phyloP scores from a whole-genome alignment of 1,140 invertebrate species.

The Kradibia gibbosae region DNA sequence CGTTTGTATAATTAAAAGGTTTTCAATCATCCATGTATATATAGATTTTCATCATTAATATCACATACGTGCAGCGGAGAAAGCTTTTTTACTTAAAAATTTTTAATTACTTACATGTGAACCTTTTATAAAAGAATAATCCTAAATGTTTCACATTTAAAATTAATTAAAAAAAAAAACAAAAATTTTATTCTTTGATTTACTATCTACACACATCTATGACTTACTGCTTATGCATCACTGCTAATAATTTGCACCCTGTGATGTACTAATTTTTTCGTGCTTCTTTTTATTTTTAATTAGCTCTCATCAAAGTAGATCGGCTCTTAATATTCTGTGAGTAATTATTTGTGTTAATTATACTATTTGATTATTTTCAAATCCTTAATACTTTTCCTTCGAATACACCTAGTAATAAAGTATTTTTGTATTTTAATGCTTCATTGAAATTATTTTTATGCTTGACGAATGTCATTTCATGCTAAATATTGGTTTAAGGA shows the following conservation, averaged over 20 bases:
- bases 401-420: not conserved
- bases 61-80: not conserved
- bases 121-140: not conserved
- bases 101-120: not conserved
- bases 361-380: not conserved
- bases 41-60: not conserved
- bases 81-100: not conserved
- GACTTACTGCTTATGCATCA: not conserved
- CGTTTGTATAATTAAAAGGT: not conserved
- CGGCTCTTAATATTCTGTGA: slow-evolving; percentile 20
- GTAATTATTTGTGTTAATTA: slow-evolving; percentile 22
- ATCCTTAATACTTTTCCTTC: not conserved
- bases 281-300: slow-evolving; percentile 12
- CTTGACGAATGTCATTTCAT: not conserved
- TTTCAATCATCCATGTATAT: not conserved
- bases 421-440: not conserved
- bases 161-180: no score
- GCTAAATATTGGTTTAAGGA: not conserved
- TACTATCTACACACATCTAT: not conserved
- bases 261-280: not conserved
- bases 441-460: not conserved
- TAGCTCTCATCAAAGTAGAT: slow-evolving; percentile 20
- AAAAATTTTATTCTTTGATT: not conserved
- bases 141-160: not conserved
- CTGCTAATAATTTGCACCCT: slow-evolving; percentile 9